A percentile compares a stretch with the other conserved stretches of the same genome.
Evolutionary conservation across 2,113 vertebrate genomes (phyloP).

Genomic region (Callorhinus ursinus): DNA sequence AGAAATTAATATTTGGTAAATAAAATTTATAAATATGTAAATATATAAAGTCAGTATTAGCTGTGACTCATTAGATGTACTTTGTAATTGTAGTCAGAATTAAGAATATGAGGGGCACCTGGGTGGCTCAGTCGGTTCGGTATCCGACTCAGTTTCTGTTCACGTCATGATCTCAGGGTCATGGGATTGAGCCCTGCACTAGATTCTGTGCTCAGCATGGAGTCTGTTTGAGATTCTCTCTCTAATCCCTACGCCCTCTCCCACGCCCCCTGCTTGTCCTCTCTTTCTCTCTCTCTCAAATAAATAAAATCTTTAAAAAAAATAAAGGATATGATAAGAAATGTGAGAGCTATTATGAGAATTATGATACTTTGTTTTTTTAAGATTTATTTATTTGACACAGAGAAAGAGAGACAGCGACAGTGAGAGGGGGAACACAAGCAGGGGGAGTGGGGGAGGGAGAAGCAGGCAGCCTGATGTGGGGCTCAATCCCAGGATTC

Average conservation of each 20-base stretch:
- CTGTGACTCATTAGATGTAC: neutral
- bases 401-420: no score
- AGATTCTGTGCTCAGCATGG: neutral
- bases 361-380: neutral
- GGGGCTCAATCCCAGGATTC: no score
- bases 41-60: neutral
- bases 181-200: neutral
- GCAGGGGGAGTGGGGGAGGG: no score
- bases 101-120: neutral
- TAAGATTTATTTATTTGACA: no score
- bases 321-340: neutral
- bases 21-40: neutral
- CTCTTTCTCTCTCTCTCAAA: neutral
- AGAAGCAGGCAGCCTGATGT: no score
- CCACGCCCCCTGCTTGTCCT: neutral
- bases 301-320: neutral
- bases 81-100: neutral
- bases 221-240: neutral
- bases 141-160: neutral
- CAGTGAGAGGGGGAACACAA: no score
- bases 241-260: neutral
- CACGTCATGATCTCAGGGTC: neutral
- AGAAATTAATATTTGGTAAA: neutral
- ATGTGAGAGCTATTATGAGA: neutral
- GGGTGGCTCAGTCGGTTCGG: neutral